A percentile compares a stretch with the other conserved stretches of the same genome.
phyloP scores from a whole-genome alignment of 2,888 invertebrate species.

The Ectobius pallidus region DNA sequence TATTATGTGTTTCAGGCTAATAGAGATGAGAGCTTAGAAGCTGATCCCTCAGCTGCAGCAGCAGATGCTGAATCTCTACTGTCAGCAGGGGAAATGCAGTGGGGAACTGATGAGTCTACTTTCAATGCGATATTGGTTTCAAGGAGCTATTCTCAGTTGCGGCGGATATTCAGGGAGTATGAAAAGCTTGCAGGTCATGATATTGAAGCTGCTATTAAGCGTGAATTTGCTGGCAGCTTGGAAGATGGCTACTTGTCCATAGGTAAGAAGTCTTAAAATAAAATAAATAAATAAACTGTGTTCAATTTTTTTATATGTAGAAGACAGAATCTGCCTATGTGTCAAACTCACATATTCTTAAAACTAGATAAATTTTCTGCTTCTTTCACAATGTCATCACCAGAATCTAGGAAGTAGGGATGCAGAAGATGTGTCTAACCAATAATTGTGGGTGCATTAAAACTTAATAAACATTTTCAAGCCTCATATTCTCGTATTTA shows the following conservation, averaged over 20 bases:
- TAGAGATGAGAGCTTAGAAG: constrained; percentile 57
- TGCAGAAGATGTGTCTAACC: too few relatives aligned
- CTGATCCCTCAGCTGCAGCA: constrained; percentile 57
- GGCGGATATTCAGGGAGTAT: constrained; percentile 57
- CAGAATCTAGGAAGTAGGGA: too few relatives aligned
- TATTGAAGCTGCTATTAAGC: constrained; percentile 53
- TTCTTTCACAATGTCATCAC: too few relatives aligned
- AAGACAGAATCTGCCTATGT: too few relatives aligned
- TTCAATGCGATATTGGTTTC: constrained; percentile 57
- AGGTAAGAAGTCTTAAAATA: too few relatives aligned
- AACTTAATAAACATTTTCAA: too few relatives aligned
- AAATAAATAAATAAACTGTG: too few relatives aligned
- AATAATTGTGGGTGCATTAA: too few relatives aligned
- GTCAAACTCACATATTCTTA: too few relatives aligned
- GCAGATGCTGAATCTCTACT: constrained; percentile 56
- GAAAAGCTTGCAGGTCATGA: constrained; percentile 53
- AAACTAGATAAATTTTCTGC: too few relatives aligned
- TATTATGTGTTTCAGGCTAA: constrained; percentile 56
- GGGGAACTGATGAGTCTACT: constrained; percentile 58
- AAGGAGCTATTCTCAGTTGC: constrained; percentile 58
- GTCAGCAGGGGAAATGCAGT: constrained; percentile 51
- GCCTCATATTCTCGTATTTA: too few relatives aligned
- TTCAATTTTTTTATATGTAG: neutral
- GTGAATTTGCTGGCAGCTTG: constrained; percentile 56
- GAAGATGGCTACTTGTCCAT: constrained; percentile 56